Evolutionary conservation across 2,797 vertebrate species (phyloP).

Genomic region (Chelmon rostratus): DNA sequence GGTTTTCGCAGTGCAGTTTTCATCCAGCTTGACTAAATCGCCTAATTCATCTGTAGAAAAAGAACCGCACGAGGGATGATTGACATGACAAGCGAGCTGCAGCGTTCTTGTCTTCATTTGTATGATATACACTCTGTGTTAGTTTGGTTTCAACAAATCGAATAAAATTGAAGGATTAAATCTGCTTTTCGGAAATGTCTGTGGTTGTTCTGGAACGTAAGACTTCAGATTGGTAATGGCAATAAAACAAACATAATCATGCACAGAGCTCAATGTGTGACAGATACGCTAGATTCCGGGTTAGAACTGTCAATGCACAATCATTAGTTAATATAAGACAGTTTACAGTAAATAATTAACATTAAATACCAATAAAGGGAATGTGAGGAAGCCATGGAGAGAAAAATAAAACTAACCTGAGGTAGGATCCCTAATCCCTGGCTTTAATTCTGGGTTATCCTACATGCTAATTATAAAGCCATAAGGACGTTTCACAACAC

Average conservation of each 20-base stretch:
- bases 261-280: slow-evolving; percentile 5
- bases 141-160: slow-evolving; percentile 16
- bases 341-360: slow-evolving; percentile 21
- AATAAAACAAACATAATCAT: slow-evolving; percentile 1
- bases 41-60: slow-evolving; percentile 37
- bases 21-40: slow-evolving; percentile 28
- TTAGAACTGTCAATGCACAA: background rate
- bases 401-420: slow-evolving; percentile 43
- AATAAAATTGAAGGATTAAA: slow-evolving; percentile 45
- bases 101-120: slow-evolving; percentile 1
- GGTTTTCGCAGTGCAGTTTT: slow-evolving; percentile 53
- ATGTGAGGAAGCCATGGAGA: slow-evolving; percentile 33
- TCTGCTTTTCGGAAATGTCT: slow-evolving; percentile 15
- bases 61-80: background rate
- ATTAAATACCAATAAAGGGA: slow-evolving; percentile 28
- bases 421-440: no score
- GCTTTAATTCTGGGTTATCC: slow-evolving; percentile 63
- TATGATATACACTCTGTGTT: background rate
- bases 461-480: slow-evolving; percentile 74
- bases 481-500: slow-evolving; percentile 51
- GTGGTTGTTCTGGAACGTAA: slow-evolving; percentile 10
- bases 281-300: background rate
- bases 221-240: background rate
- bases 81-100: slow-evolving; percentile 1
- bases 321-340: slow-evolving; percentile 1